Evolutionary conservation across 1,140 invertebrate genomes (phyloP), one percentile per base, ranked within the genome.

Genomic region (Drosophila nigromelanica): DNA sequence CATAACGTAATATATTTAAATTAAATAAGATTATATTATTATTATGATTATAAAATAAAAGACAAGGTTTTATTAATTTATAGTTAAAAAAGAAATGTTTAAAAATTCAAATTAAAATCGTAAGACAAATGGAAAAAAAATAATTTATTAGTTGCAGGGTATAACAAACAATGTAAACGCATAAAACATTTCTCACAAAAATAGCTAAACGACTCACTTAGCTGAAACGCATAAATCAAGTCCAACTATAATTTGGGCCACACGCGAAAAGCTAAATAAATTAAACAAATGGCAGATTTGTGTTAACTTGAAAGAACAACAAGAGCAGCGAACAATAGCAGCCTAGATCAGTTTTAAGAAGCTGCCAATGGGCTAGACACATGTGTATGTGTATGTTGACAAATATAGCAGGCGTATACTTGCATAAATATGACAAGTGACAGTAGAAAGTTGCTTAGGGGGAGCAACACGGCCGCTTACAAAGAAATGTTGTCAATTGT

Each of bases 301-400:
- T 80, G 83, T 74, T 89, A 89, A 89, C 71, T 79, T 71, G 59
- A 62, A 78, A 79, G 37, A 79, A 82, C 71, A 87, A 76, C 43
- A 51, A 64, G 15, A 45, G 21, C 39, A 37, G 37, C 15, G 42
- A 54, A 77, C 79, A 79, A 89, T 67, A 73, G 67, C 62, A 50
- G 73, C 73, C 76, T 89, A 89, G 83, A 83, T 80, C 79, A 89
- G 77, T 89, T 89, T 89, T 73, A 89, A 83, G 79, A 89, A 89
- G 79, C 81, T 73, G 80, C 54, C 82, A 81, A 86, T 76, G 59
- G 62, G 67, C 48, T 56, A 64, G 64, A 87, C 76, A 87, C 68
- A 79, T 69, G 27, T 30, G 14, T 12, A 15, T 6, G 35, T 21
- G 5, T 14, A 15, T n/a, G 21, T 24, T 11, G 4, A 37, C 7